Evolutionary conservation across 2,797 vertebrate species (phyloP), one percentile per base, ranked within the genome.

Genomic region (Coregonus ussuriensis): DNA sequence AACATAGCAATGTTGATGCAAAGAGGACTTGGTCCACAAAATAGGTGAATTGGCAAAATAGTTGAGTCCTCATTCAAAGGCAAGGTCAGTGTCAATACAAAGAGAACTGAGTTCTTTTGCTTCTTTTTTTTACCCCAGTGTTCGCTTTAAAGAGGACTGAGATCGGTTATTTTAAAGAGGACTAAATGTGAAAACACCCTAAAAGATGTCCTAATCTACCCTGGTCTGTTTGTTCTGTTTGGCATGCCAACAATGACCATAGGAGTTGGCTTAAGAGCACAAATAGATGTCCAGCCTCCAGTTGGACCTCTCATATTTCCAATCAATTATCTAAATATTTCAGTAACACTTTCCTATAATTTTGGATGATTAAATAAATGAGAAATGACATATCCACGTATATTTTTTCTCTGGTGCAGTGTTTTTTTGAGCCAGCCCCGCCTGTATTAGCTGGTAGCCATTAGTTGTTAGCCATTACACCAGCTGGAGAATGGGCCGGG

Each of bases 361-460:
- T 47, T 72, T 71, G n/a, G 75, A 66, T 29, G 66, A 73, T 75
- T 15, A 35, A 13, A 63, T 74, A 82, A 54, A 25, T 14, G 52
- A 76, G 33, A 51, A 72, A 77, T 73, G 76, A 25, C 21, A 62
- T 25, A 25, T 25, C 18, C n/a, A 59, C 9, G 51, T 72, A 66
- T 66, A n/a, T 35, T 25, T 71, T 11, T 52, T 31, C 63, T 77
- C 18, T 54, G 59, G 56, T 74, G 72, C 31, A 56, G 65, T 11
- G n/a, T n/a, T n/a, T 79, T 76, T 72, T 75, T 74, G 1, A 74
- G 66, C 79, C 89, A 87, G 77, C 82, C 72, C 29, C 16, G 37
- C 69, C 71, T 80, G 74, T 29, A 72, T 67, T 71, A 74, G 68
- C 82, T 67, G 25, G 71, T 47, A 47, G 9, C 41, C 4, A 29